Evolutionary conservation across 2,113 vertebrate genomes (phyloP).

Genomic region (Colinus virginianus): DNA sequence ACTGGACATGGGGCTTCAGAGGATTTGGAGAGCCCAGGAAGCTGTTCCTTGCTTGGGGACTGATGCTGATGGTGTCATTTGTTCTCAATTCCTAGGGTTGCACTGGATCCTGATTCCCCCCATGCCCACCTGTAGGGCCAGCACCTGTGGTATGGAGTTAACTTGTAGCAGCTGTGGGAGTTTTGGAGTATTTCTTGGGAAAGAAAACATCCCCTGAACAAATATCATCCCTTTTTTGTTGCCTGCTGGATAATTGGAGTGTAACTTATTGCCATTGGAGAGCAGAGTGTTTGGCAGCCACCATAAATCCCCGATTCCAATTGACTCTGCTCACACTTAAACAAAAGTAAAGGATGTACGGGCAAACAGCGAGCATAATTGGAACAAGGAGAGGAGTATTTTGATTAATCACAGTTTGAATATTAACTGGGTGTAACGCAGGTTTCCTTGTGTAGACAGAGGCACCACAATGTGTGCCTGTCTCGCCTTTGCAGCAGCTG

Average conservation of each 20-base stretch:
- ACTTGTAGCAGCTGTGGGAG: background rate
- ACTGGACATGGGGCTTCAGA: accelerated
- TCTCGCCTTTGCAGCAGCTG: background rate
- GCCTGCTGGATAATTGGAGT: constrained; percentile 29
- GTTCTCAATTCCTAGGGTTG: accelerated
- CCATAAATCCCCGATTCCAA: constrained; percentile 36
- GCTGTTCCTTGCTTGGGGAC: background rate
- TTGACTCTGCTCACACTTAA: constrained; percentile 26
- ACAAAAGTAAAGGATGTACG: background rate
- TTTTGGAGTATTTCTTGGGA: background rate
- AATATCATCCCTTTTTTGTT: constrained; percentile 43
- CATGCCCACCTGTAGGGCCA: background rate
- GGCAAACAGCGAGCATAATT: background rate
- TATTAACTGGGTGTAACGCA: constrained; percentile 10
- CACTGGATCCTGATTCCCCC: accelerated
- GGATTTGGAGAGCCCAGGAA: background rate
- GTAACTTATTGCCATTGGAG: background rate
- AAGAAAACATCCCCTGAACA: constrained; percentile 4
- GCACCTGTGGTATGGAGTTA: background rate
- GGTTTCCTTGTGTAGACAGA: constrained; percentile 22
- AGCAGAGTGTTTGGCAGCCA: background rate
- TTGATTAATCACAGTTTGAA: constrained; percentile 30
- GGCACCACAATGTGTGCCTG: background rate
- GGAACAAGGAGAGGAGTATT: background rate
- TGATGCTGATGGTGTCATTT: background rate